Evolutionary conservation across 2,113 vertebrate species (phyloP).

Genomic region (Leptobrachium ailaonicum): DNA sequence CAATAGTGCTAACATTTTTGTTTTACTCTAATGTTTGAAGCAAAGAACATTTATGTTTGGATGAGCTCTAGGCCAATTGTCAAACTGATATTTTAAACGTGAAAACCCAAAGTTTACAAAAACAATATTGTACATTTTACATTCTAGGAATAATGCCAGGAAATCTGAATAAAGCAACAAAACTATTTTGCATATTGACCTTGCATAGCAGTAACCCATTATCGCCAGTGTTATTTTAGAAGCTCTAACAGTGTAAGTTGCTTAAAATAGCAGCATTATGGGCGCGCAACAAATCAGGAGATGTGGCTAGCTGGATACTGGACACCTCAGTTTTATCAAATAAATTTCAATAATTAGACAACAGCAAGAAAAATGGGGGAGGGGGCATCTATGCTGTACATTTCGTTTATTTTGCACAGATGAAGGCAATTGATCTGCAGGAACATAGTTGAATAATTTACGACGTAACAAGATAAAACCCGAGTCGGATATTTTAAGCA

Average conservation of each 20-base stretch:
- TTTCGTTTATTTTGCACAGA: neutral
- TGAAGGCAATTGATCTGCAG: neutral
- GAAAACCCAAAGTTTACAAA: too few relatives aligned
- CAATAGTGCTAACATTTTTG: too few relatives aligned
- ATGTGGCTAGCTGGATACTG: too few relatives aligned
- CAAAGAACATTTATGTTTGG: too few relatives aligned
- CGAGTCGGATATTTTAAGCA: neutral
- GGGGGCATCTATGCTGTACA: too few relatives aligned
- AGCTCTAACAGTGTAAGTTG: conserved; percentile 28
- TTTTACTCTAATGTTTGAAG: too few relatives aligned
- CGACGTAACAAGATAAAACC: conserved; percentile 15
- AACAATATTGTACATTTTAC: too few relatives aligned
- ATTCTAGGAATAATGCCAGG: neutral
- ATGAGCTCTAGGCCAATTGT: too few relatives aligned
- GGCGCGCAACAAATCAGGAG: neutral
- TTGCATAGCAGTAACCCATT: conserved; percentile 50
- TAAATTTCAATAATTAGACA: neutral
- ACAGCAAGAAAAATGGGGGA: neutral
- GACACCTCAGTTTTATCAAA: too few relatives aligned
- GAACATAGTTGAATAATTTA: conserved; percentile 22
- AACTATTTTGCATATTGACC: conserved; percentile 43
- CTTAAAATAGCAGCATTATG: conserved; percentile 52
- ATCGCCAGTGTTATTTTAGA: conserved; percentile 51
- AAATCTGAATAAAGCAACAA: neutral
- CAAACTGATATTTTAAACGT: too few relatives aligned